Evolutionary conservation across 2,888 invertebrate genomes (phyloP), one percentile per base, ranked within the genome.

Genomic region (Scotopteryx bipunctaria): DNA sequence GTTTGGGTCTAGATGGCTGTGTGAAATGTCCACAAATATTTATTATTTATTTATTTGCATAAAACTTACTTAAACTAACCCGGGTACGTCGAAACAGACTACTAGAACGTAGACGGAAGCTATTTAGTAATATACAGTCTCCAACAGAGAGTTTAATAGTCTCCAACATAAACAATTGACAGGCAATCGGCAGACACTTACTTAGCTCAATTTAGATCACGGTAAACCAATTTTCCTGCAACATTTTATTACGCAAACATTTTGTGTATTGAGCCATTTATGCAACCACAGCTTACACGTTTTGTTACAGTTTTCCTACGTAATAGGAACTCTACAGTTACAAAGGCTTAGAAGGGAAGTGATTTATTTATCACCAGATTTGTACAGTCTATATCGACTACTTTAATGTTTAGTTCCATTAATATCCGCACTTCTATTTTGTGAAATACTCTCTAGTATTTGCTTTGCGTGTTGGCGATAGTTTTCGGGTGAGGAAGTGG

Each of bases 171-270:
- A 15, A 36, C 44, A 45, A 63, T 64, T 63, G 59, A 61, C 53
- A 43, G 45, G 32, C 55, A 50, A 59, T 61, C 50, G 55, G 55
- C 45, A 57, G 52, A 45, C 51, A 46, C 45, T 41, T 59, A 57
- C 55, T 43, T 50, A 25, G 21, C 15, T 40, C 25, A 64, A 55
- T 66, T 68, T 71, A 48, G 48, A 48, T 51, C 61, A 52, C 55
- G 63, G 67, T 64, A 71, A 69, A 64, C n/a, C 63, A 63, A 64
- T 71, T 66, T 69, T 25, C 56, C 51, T 49, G 66, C 53, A 63
- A 65, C 59, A 66, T 46, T 66, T 65, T 61, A 53, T 69, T 68
- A 62, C 60, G 61, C 55, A 69, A 71, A 50, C 19, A 57, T 27
- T 55, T 56, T 53, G 38, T 55, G 37, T 55, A 55, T 51, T 42